A percentile compares a stretch with the other conserved stretches of the same genome.
These are phyloP conservation scores for Asobara japonica DNA, from an alignment of 1,140 invertebrate genomes.

Conservation along the genomic window DNA sequence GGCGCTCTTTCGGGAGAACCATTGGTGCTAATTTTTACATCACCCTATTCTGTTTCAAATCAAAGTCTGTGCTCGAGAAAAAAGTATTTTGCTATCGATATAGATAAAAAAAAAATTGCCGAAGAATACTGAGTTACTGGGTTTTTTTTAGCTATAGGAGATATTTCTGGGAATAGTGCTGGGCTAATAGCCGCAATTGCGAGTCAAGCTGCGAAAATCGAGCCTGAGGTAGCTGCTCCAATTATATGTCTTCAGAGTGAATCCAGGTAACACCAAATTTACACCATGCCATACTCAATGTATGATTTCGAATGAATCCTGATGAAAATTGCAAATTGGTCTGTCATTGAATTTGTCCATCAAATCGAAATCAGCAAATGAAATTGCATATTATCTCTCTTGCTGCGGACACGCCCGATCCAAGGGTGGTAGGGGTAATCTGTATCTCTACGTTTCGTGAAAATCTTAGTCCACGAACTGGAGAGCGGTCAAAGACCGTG, in stretches of 20 bases:
- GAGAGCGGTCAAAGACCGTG: too few relatives aligned
- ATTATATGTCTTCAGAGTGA: slow-evolving; percentile 61
- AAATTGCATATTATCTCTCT: too few relatives aligned
- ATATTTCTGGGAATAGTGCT: slow-evolving; percentile 59
- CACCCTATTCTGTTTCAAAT: neutral
- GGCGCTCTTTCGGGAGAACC: too few relatives aligned
- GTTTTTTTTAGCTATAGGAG: slow-evolving; percentile 56
- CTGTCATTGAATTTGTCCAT: too few relatives aligned
- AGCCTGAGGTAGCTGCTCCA: slow-evolving; percentile 54
- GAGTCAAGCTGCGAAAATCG: slow-evolving; percentile 60
- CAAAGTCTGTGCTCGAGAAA: neutral
- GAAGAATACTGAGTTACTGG: slow-evolving; percentile 15
- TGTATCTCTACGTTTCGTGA: too few relatives aligned
- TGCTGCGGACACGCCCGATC: too few relatives aligned
- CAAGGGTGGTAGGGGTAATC: too few relatives aligned
- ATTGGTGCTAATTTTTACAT: neutral
- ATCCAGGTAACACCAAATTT: slow-evolving; percentile 47
- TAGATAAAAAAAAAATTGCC: neutral
- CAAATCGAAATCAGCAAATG: too few relatives aligned
- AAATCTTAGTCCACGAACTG: too few relatives aligned
- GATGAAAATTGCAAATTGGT: too few relatives aligned
- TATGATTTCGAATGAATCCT: too few relatives aligned
- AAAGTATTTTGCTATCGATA: neutral
- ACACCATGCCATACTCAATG: too few relatives aligned
- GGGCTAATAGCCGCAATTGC: slow-evolving; percentile 64